These are phyloP conservation scores for Nothoprocta pentlandii DNA, from an alignment of 2,113 vertebrate genomes.

Conservation along the genomic window DNA sequence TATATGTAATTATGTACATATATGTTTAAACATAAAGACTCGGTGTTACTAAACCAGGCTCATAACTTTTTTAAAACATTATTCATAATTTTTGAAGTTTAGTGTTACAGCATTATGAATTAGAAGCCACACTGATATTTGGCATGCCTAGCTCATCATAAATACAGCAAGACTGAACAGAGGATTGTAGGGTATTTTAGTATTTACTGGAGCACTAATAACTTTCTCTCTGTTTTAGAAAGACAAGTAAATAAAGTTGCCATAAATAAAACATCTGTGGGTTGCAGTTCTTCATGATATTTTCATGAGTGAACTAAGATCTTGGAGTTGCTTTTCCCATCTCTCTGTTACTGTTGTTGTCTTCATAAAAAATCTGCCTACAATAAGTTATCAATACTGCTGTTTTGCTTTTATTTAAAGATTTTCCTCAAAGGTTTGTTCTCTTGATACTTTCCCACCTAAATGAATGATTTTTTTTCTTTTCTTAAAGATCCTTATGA, in stretches of 20 bases:
- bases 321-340: background rate
- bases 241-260: background rate
- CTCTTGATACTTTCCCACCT: background rate
- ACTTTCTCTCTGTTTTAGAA: background rate
- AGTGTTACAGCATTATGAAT: background rate
- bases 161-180: background rate
- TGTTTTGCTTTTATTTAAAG: background rate
- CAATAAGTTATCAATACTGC: slow-evolving; percentile 6
- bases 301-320: background rate
- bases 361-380: background rate
- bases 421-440: background rate
- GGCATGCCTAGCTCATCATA: background rate
- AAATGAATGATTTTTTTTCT: background rate
- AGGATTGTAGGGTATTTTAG: background rate
- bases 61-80: background rate
- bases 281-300: background rate
- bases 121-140: background rate
- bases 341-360: background rate
- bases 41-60: background rate
- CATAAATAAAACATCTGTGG: background rate
- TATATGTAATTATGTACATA: fast-evolving
- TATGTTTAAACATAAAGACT: background rate
- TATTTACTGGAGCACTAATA: background rate
- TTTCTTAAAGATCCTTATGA: background rate
- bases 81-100: background rate